Conservation (phyloP, 2,888 invertebrate species). For the Leistus spinibarbis region DNA sequence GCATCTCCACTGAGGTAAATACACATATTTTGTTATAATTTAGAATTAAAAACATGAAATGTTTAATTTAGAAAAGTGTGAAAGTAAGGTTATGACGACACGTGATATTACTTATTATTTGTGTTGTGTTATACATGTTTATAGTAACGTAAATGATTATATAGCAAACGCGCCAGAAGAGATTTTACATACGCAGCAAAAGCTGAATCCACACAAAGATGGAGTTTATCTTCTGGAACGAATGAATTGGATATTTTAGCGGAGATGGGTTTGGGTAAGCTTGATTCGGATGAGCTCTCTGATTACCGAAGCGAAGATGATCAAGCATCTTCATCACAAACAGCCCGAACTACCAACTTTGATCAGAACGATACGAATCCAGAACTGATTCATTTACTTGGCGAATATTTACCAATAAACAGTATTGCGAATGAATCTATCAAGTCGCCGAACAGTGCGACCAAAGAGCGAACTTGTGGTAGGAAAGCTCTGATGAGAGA, state of each 20-base stretch:
- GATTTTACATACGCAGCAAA: slow-evolving; percentile 14
- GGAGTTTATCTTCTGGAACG: slow-evolving; percentile 51
- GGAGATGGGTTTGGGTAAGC: slow-evolving; percentile 67
- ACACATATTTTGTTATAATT: slow-evolving; percentile 7
- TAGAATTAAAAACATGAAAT: background rate
- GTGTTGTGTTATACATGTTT: background rate
- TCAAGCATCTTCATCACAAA: slow-evolving; percentile 51
- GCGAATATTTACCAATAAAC: slow-evolving; percentile 43
- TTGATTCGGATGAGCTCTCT: slow-evolving; percentile 59
- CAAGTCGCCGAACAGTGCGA: slow-evolving; percentile 42
- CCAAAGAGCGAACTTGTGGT: slow-evolving; percentile 37
- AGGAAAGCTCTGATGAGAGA: slow-evolving; percentile 15
- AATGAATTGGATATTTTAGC: slow-evolving; percentile 60
- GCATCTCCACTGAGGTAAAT: slow-evolving; percentile 51
- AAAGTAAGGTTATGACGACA: slow-evolving; percentile 25
- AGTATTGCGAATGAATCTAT: slow-evolving; percentile 41
- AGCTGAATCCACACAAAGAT: slow-evolving; percentile 42
- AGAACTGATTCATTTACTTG: slow-evolving; percentile 53
- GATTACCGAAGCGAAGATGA: slow-evolving; percentile 34
- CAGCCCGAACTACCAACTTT: slow-evolving; percentile 42
- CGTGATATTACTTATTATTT: slow-evolving; percentile 2
- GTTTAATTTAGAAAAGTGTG: background rate
- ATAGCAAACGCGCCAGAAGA: slow-evolving; percentile 24
- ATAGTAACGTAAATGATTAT: background rate
- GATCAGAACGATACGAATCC: slow-evolving; percentile 51